These are phyloP conservation scores for Clarias macrocephalus DNA, from an alignment of 2,113 vertebrate species.

Conservation along the genomic window DNA sequence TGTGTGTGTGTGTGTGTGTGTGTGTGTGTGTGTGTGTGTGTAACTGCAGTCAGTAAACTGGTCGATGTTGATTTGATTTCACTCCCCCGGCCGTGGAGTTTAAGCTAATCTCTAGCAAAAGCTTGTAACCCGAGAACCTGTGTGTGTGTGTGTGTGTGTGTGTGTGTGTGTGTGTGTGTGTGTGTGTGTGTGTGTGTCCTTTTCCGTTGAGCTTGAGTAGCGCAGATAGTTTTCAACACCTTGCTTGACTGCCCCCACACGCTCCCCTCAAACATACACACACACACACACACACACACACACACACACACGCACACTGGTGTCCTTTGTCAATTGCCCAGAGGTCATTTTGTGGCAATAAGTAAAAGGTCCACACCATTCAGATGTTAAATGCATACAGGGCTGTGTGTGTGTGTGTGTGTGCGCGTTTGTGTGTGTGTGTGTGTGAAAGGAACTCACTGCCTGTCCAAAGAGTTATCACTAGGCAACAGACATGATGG, in stretches of 20 bases:
- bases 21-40: background rate
- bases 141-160: conserved; percentile 16
- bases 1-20: conserved; percentile 1
- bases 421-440: conserved; percentile 24
- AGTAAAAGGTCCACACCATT: conserved; percentile 11
- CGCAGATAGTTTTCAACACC: conserved; percentile 25
- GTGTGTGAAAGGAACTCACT: conserved; percentile 8
- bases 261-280: conserved; percentile 1
- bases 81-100: conserved; percentile 12
- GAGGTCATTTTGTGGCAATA: conserved; percentile 31
- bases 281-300: conserved; percentile 13
- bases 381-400: conserved; percentile 3
- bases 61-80: conserved; percentile 35
- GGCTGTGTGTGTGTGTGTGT: conserved; percentile 22
- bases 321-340: background rate
- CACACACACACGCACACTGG: conserved; percentile 10
- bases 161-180: background rate
- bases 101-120: conserved; percentile 34
- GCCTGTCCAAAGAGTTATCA: conserved; percentile 39
- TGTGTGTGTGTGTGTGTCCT: background rate
- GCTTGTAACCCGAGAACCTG: conserved; percentile 43
- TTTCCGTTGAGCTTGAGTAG: conserved; percentile 19
- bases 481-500: conserved; percentile 51
- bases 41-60: conserved; percentile 28
- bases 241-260: conserved; percentile 25